Conservation (phyloP, 2,888 invertebrate species). For the Oscheius sp. region DNA sequence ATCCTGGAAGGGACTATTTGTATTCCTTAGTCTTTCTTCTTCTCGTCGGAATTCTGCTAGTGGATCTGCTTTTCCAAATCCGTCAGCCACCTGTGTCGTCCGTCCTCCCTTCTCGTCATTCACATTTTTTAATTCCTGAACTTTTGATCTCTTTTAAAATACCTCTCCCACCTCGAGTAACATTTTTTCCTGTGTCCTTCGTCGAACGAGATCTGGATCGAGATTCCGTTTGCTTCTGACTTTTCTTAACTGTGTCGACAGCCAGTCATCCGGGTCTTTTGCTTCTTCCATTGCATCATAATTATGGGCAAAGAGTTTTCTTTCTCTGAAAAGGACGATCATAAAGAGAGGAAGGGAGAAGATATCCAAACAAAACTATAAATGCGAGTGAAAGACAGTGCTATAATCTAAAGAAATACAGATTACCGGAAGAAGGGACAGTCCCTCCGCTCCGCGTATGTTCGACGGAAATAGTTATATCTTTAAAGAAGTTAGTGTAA, state of each 20-base stretch:
- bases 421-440: slow-evolving; percentile 40
- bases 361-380: not conserved
- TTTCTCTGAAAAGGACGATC: slow-evolving; percentile 37
- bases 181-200: slow-evolving; percentile 71
- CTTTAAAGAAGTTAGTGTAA: slow-evolving; percentile 17
- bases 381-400: not conserved
- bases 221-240: slow-evolving; percentile 56
- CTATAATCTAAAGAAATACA: not conserved
- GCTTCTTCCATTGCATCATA: slow-evolving; percentile 44
- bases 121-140: slow-evolving; percentile 43
- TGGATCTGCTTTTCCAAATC: slow-evolving; percentile 46
- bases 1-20: slow-evolving; percentile 54
- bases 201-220: slow-evolving; percentile 61
- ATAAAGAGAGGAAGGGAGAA: not conserved
- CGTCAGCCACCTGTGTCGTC: slow-evolving; percentile 16
- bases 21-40: slow-evolving; percentile 61
- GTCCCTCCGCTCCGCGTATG: slow-evolving; percentile 34
- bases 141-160: slow-evolving; percentile 39
- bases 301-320: slow-evolving; percentile 28
- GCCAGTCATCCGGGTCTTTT: slow-evolving; percentile 64
- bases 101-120: slow-evolving; percentile 21
- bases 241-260: slow-evolving; percentile 60
- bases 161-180: slow-evolving; percentile 59
- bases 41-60: slow-evolving; percentile 61
- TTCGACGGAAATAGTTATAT: not conserved